phyloP scores from a whole-genome alignment of 2,113 vertebrate species.

The Phylloscopus trochiloides region DNA sequence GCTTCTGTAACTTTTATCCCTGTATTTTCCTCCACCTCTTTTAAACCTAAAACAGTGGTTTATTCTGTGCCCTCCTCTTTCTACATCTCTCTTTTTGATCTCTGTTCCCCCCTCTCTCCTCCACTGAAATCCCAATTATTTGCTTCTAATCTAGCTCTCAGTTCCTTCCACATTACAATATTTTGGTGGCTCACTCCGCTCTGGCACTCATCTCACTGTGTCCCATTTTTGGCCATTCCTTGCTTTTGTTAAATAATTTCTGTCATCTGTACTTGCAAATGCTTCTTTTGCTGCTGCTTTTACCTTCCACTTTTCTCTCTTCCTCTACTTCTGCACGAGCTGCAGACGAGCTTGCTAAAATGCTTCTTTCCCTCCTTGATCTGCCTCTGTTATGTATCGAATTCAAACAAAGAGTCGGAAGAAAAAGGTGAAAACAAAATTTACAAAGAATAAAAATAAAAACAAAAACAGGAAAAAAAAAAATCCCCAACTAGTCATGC shows the following conservation, averaged over 20 bases:
- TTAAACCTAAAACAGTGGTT: background rate
- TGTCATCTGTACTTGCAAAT: background rate
- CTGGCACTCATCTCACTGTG: background rate
- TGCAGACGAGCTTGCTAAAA: background rate
- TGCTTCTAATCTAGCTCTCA: background rate
- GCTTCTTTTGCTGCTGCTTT: background rate
- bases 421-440: background rate
- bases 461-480: background rate
- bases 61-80: background rate
- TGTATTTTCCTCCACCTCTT: background rate
- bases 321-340: background rate
- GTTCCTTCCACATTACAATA: background rate
- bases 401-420: background rate
- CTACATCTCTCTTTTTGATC: background rate
- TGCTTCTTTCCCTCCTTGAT: background rate
- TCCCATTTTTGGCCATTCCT: background rate
- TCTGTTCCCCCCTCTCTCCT: background rate
- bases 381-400: accelerated
- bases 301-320: background rate
- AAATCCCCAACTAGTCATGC: accelerated
- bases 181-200: background rate
- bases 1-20: background rate
- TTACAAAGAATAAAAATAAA: background rate
- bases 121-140: background rate
- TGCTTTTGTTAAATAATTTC: background rate